These are phyloP conservation scores for Amblyraja radiata DNA, from an alignment of 2,797 vertebrate species.

Conservation along the genomic window DNA sequence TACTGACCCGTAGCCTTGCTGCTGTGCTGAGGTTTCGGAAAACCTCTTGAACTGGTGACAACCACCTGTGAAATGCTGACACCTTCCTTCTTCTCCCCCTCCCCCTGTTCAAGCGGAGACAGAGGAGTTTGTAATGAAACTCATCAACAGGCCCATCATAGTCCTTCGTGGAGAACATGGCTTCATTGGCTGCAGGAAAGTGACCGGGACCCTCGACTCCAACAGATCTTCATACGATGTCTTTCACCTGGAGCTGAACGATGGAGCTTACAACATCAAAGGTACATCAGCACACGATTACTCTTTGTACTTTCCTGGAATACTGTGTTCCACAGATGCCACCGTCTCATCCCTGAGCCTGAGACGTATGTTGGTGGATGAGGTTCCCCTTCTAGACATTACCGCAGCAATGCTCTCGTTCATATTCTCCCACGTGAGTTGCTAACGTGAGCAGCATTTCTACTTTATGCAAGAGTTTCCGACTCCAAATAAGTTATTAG, in stretches of 20 bases:
- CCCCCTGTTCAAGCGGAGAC: slow-evolving; percentile 64
- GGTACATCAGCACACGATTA: background rate
- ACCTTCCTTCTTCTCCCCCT: background rate
- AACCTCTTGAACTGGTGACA: too few relatives aligned
- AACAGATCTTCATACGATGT: slow-evolving; percentile 93
- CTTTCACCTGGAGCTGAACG: slow-evolving; percentile 85
- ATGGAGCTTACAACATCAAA: slow-evolving; percentile 74
- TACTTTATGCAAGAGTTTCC: too few relatives aligned
- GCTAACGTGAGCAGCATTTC: too few relatives aligned
- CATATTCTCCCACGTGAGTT: background rate
- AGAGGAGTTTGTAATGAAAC: slow-evolving; percentile 92
- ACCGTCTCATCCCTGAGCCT: background rate
- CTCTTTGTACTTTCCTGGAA: too few relatives aligned
- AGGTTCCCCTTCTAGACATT: background rate
- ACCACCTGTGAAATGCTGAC: background rate
- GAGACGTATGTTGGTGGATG: background rate
- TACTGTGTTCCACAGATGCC: background rate
- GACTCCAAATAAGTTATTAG: too few relatives aligned
- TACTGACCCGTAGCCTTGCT: background rate
- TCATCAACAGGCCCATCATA: slow-evolving; percentile 93
- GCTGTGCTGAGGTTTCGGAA: too few relatives aligned
- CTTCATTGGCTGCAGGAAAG: slow-evolving; percentile 93
- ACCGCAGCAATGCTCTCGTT: background rate
- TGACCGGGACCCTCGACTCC: slow-evolving; percentile 88
- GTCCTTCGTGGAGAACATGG: slow-evolving; percentile 91